Percentiles rank a stretch among this genome's conserved stretches.
These are phyloP conservation scores for Verasper variegatus DNA, from an alignment of 2,113 vertebrate species.

Conservation along the genomic window DNA sequence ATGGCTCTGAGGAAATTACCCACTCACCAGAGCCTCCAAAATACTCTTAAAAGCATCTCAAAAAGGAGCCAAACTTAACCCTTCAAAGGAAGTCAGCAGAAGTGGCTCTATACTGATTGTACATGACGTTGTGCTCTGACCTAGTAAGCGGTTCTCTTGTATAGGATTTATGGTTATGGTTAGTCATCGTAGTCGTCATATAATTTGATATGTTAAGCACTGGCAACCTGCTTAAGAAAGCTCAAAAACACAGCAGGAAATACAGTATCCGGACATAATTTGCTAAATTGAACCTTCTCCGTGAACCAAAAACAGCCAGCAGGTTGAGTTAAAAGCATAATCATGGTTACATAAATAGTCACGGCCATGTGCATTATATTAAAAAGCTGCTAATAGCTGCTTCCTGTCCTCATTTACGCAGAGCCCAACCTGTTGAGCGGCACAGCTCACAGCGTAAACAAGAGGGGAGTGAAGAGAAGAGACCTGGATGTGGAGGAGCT, in stretches of 20 bases:
- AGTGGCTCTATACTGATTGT: slow-evolving; percentile 18
- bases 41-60: slow-evolving; percentile 53
- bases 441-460: slow-evolving; percentile 98
- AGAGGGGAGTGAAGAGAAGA: slow-evolving; percentile 94
- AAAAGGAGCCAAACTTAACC: slow-evolving; percentile 41
- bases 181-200: neutral
- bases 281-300: slow-evolving; percentile 9
- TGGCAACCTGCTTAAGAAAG: slow-evolving; percentile 5
- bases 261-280: slow-evolving; percentile 17
- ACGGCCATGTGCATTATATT: slow-evolving; percentile 26
- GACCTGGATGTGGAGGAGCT: slow-evolving; percentile 97
- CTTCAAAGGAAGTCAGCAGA: slow-evolving; percentile 26
- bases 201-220: neutral
- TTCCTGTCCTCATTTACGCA: slow-evolving; percentile 67
- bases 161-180: slow-evolving; percentile 13
- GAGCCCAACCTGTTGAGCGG: slow-evolving; percentile 97
- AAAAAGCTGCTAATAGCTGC: slow-evolving; percentile 21
- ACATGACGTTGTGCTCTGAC: slow-evolving; percentile 16
- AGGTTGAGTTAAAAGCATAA: slow-evolving; percentile 25
- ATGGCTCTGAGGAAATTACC: slow-evolving; percentile 73
- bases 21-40: slow-evolving; percentile 58
- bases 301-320: slow-evolving; percentile 15
- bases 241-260: neutral
- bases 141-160: slow-evolving; percentile 7
- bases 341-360: slow-evolving; percentile 18